These are phyloP conservation scores for Drosophila stalkeri DNA, from an alignment of 2,888 invertebrate species.

Conservation along the genomic window DNA sequence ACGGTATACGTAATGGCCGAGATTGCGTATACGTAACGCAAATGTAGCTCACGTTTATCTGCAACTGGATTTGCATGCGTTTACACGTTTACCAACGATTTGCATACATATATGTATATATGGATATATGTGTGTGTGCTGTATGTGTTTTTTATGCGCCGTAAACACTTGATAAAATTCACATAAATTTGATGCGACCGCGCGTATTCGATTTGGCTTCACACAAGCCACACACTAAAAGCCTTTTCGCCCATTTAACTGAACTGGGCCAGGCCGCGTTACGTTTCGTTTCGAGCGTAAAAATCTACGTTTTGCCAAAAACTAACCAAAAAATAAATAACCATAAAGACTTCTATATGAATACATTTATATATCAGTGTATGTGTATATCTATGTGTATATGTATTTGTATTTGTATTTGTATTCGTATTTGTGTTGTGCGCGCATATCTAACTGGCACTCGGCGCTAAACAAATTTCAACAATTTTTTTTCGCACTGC, in stretches of 20 bases:
- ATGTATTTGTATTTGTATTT: background rate
- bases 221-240: constrained; percentile 64
- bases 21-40: constrained; percentile 38
- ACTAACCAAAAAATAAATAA: constrained; percentile 57
- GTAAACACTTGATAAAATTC: constrained; percentile 80
- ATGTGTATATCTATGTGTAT: constrained; percentile 1
- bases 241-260: constrained; percentile 73
- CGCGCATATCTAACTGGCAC: constrained; percentile 26
- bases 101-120: constrained; percentile 19
- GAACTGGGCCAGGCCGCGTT: constrained; percentile 48
- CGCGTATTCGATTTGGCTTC: constrained; percentile 60
- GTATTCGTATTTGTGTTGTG: background rate
- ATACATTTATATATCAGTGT: constrained; percentile 8
- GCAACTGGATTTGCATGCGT: constrained; percentile 56
- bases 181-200: constrained; percentile 70
- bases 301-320: constrained; percentile 55
- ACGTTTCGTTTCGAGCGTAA: constrained; percentile 57
- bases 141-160: constrained; percentile 61
- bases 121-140: constrained; percentile 10
- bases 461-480: constrained; percentile 52
- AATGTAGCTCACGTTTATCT: constrained; percentile 39
- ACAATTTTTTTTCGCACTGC: constrained; percentile 33
- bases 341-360: constrained; percentile 32
- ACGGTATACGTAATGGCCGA: constrained; percentile 46
- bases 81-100: constrained; percentile 49